These are phyloP conservation scores for Capreolus pygargus DNA, from an alignment of 2,113 vertebrate species.

Conservation along the genomic window DNA sequence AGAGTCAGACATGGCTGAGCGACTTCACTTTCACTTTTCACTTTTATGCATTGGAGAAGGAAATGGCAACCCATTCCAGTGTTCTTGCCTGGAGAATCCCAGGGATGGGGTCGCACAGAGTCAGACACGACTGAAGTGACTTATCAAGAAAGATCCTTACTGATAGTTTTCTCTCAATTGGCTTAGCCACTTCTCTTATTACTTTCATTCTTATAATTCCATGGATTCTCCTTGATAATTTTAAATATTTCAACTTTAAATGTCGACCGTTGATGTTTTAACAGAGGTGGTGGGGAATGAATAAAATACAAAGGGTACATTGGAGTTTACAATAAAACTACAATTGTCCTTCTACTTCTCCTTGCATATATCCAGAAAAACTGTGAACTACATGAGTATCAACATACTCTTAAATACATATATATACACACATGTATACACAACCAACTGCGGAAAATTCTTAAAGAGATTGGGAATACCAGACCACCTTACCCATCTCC, in stretches of 20 bases:
- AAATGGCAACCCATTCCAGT: too few relatives aligned
- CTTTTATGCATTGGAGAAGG: too few relatives aligned
- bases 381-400: neutral
- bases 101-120: too few relatives aligned
- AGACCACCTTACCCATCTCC: neutral
- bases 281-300: neutral
- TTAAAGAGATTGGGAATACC: neutral
- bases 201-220: neutral
- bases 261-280: neutral
- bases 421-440: accelerated
- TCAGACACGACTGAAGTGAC: too few relatives aligned
- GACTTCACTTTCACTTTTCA: too few relatives aligned
- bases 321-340: neutral
- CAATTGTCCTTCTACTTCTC: neutral
- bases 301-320: neutral
- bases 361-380: neutral
- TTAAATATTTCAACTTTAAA: neutral
- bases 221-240: neutral
- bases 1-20: too few relatives aligned
- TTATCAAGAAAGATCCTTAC: neutral
- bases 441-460: neutral
- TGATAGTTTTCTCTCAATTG: neutral
- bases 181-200: neutral
- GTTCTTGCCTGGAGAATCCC: too few relatives aligned
- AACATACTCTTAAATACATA: neutral